These are phyloP conservation scores for Drosophila grimshawi DNA, from an alignment of 1,140 invertebrate genomes.

Conservation along the genomic window DNA sequence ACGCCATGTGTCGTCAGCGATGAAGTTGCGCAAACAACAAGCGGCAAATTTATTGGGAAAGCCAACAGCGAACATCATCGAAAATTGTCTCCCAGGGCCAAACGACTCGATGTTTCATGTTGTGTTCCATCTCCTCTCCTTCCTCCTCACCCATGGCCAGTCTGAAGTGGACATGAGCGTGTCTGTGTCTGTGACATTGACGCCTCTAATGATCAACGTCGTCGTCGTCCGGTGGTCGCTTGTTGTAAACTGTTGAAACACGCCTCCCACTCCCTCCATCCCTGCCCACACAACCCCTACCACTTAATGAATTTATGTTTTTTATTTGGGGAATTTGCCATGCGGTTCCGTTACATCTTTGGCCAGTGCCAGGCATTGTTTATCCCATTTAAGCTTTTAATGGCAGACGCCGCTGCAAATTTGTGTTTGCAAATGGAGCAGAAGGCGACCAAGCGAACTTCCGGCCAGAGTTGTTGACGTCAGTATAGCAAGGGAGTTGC, in stretches of 20 bases:
- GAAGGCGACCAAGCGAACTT: slow-evolving; percentile 54
- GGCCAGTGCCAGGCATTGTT: slow-evolving; percentile 53
- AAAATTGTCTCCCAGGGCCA: slow-evolving; percentile 29
- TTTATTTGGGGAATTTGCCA: slow-evolving; percentile 14
- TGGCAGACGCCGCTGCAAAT: slow-evolving; percentile 22
- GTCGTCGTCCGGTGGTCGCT: slow-evolving; percentile 19
- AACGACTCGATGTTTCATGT: slow-evolving; percentile 20
- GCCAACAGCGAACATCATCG: slow-evolving; percentile 9
- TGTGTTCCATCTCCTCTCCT: slow-evolving; percentile 3
- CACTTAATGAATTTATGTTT: slow-evolving; percentile 15
- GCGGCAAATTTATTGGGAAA: slow-evolving; percentile 73
- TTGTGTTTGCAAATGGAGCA: slow-evolving; percentile 25
- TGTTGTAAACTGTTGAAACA: slow-evolving; percentile 34
- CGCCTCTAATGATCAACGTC: slow-evolving; percentile 62
- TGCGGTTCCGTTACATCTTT: slow-evolving; percentile 37
- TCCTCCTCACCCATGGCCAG: not conserved
- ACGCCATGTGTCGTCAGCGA: slow-evolving; percentile 50
- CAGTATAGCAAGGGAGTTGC: not conserved
- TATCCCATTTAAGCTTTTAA: slow-evolving; percentile 69
- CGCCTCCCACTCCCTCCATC: not conserved
- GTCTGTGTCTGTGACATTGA: slow-evolving; percentile 60
- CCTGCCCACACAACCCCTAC: not conserved
- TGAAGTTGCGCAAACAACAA: slow-evolving; percentile 66
- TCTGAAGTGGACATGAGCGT: slow-evolving; percentile 40
- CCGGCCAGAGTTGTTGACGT: slow-evolving; percentile 21